Base-by-base conservation (phyloP, 2,888 invertebrate genomes). In the Tiphia femorata region DNA sequence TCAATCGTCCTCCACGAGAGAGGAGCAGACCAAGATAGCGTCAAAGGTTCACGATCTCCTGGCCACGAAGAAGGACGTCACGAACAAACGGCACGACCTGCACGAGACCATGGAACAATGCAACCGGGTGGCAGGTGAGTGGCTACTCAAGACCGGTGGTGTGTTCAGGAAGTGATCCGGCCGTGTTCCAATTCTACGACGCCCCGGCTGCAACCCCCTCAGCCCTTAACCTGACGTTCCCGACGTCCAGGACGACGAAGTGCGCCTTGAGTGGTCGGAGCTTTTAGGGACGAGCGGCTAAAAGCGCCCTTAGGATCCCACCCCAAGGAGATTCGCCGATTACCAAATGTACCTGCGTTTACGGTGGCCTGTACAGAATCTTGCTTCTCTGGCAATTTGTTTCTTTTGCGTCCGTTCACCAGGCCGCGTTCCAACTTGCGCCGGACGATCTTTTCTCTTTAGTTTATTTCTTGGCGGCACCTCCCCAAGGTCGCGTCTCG, bases 111-210 rank as follows among this genome's bases (percentile, higher is more conserved):
- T 64, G 62, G 70, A 72, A 56, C 56, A 64, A 51, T 51, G 73
- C 62, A 62, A 68, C 65, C 62, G 74, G 67, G 64, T 73, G 66
- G 49, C 77, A 80, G 80, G 80, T 80, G 80, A 80, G 80, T 80
- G 80, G 70, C 79, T 76, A 74, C 72, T 79, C 70, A 74, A 74
- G 72, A 76, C 78, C 74, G 76, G 73, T 71, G 75, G 71, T 66
- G 73, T 77, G 70, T 65, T 71, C 76, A 75, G 75, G 62, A 77
- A 77, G 68, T 80, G 74, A 77, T 65, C 57, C 35, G 61, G 66
- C 62, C 75, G 77, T 72, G 75, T 76, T 78, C 78, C 78, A 77
- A 75, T 51, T 48, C 63, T 54, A 48, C 56, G 54, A 10, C 14
- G 30, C 46, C 27, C 16, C 52, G n/a, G n/a, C n/a, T n/a, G n/a